Base-by-base conservation (phyloP, 2,113 vertebrate species). In the Meles meles region DNA sequence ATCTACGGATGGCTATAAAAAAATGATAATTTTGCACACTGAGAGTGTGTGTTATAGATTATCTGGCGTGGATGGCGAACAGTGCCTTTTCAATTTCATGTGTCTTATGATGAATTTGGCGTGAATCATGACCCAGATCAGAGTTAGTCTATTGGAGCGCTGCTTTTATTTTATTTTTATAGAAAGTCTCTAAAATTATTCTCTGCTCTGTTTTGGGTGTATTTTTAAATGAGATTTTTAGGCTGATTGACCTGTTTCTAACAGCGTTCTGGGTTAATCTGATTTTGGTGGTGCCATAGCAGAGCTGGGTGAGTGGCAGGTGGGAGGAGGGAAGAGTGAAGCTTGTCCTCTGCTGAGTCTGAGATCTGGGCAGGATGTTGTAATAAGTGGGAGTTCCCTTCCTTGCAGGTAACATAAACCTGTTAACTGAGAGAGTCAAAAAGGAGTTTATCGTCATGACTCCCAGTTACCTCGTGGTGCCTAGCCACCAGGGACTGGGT, bases 211-310 rank as follows among this genome's bases (percentile, higher is more conserved):
- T 92, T 94, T 82, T 34, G 15, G 10, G 44, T 77, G n/a, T 52
- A 13, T 47, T 94, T 88, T 86, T 63, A n/a, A 88, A 37, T 74
- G 81, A 82, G 59, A n/a, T 81, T 96, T 96, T 89, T 18, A 95
- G 77, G 31, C 83, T 17, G 55, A 47, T 71, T 65, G 88, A n/a
- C 79, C 79, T 90, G 82, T 93, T 93, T 96, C 27, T 42, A 34
- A 67, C 79, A 17, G 55, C 29, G 0, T 76, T 86, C 47, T 27
- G 12, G 34, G 86, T 71, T 76, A 37, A 76, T 84, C 31, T 57
- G 52, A 29, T 84, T 92, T 55, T 79, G 47, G 12, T 3, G 5
- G 12, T 29, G 3, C 27, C 29, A 14, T 71, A 2, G 7, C 13
- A 11, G 57, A 20, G 2, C 2, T 76, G 65, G 7, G 9, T 6